These are phyloP conservation scores for Lasaia peninsularis DNA, from an alignment of 1,140 invertebrate genomes.

Conservation along the genomic window DNA sequence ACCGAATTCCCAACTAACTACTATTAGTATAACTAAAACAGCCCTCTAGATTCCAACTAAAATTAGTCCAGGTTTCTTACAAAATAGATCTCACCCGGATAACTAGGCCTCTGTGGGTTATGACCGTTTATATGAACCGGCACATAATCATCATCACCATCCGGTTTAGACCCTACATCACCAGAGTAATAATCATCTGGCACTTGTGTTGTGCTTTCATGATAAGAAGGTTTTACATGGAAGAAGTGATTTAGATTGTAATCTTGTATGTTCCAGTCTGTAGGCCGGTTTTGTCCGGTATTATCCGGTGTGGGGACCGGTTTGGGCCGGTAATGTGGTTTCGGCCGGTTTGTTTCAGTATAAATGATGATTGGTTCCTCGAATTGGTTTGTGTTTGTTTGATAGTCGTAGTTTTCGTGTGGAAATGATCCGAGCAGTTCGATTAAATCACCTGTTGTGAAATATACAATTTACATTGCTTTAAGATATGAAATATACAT, in stretches of 20 bases:
- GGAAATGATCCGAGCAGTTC: constrained; percentile 80
- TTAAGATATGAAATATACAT: background rate
- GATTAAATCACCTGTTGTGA: constrained; percentile 76
- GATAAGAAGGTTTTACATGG: constrained; percentile 73
- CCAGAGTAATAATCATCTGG: constrained; percentile 55
- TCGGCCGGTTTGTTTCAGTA: constrained; percentile 56
- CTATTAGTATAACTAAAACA: background rate
- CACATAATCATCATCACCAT: constrained; percentile 67
- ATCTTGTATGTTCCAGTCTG: constrained; percentile 49
- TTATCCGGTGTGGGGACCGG: constrained; percentile 44
- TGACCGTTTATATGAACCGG: constrained; percentile 51
- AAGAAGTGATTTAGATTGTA: constrained; percentile 62
- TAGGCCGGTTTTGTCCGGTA: constrained; percentile 41
- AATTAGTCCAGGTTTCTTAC: constrained; percentile 13
- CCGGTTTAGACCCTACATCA: constrained; percentile 33
- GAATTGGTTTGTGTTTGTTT: constrained; percentile 68
- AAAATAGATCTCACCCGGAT: constrained; percentile 65
- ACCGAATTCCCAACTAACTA: background rate
- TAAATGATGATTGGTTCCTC: constrained; percentile 76
- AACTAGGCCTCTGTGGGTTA: constrained; percentile 62
- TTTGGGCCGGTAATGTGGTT: constrained; percentile 55
- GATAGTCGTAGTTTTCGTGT: constrained; percentile 68
- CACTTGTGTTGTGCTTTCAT: constrained; percentile 60
- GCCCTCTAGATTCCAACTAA: background rate
- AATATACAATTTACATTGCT: constrained; percentile 15